Conservation (phyloP, 2,797 vertebrate genomes). For the Enteromius trimaculatus region DNA sequence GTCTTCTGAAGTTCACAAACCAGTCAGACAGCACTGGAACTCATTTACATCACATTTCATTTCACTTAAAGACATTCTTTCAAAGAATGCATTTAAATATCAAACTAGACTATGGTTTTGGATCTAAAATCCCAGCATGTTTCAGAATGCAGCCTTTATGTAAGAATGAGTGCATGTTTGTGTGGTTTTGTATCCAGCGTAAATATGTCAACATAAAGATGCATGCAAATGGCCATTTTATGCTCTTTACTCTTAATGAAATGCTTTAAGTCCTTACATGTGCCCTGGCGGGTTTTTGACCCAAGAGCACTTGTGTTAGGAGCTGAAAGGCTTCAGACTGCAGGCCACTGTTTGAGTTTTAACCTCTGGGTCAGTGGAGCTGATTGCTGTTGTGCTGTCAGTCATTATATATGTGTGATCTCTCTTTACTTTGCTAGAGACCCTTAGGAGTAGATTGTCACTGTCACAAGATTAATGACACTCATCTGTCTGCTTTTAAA, state of each 20-base stretch:
- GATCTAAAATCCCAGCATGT: not conserved
- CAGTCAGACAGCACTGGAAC: constrained; percentile 17
- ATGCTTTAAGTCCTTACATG: constrained; percentile 24
- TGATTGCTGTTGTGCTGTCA: constrained; percentile 33
- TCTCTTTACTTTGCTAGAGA: constrained; percentile 50
- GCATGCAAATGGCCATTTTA: constrained; percentile 31
- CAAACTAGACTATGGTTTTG: not conserved
- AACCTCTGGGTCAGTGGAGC: constrained; percentile 41
- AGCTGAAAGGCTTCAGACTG: constrained; percentile 47
- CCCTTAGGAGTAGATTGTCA: constrained; percentile 42
- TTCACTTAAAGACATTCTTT: constrained; percentile 15
- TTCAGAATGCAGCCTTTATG: not conserved
- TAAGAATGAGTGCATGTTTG: not conserved
- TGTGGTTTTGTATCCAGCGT: not conserved
- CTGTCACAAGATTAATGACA: constrained; percentile 41
- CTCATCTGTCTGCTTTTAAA: constrained; percentile 50
- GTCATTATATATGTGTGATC: constrained; percentile 42
- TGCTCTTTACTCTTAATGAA: constrained; percentile 32
- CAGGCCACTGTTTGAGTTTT: constrained; percentile 43
- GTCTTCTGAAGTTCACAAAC: constrained; percentile 25
- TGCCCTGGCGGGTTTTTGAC: constrained; percentile 29
- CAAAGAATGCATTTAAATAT: constrained; percentile 11
- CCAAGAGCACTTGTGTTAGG: not conserved
- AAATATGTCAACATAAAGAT: constrained; percentile 2
- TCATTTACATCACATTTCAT: constrained; percentile 19